Base-by-base conservation (phyloP, 2,797 vertebrate genomes). In the Heterohyrax brucei region DNA sequence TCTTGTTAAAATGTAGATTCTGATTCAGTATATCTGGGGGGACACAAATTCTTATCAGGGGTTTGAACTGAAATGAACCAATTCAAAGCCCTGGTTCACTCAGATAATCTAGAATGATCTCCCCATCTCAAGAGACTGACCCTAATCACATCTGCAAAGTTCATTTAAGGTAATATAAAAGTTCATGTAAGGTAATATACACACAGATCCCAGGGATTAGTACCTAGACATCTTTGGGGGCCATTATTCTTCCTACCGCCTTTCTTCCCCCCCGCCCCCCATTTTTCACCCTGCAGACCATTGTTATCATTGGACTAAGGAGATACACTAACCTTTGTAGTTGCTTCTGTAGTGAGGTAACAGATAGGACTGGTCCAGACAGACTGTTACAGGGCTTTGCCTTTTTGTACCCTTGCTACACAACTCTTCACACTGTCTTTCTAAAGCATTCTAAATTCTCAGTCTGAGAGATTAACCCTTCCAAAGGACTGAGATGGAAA, bases 391-490 rank as follows among this genome's bases (percentile, higher is more conserved):
- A 76, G 46, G 87, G 33, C 5, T 76, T 75, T 59, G 39, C 39
- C 18, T 50, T 13, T 75, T 81, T 85, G 46, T 28, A 79, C 6
- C 21, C 81, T 33, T 68, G 24, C 18, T 77, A 46, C 26, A 44
- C 12, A 73, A 50, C 46, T 68, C 82, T 77, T 82, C 81, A 70
- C 7, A 16, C 1, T 48, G 48, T 24, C 46, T 93, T 90, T 77
- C 70, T 80, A 85, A 90, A 76, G 59, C 50, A 85, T n/a, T 19
- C 30, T 39, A 46, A 39, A 82, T 81, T 87, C 19, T 88, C 66
- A 16, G 21, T 86, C 90, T 87, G 33, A 96, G 76, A 87, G 79
- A 46, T 12, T 80, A 92, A 82, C n/a, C 16, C 86, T 30, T 33
- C 14, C n/a, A 84, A 78, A 85, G 46, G 59, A 91, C 59, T 76